A percentile compares a stretch with the other conserved stretches of the same genome.
These are phyloP conservation scores for Philereme transversata DNA, from an alignment of 2,888 invertebrate species.

Conservation along the genomic window DNA sequence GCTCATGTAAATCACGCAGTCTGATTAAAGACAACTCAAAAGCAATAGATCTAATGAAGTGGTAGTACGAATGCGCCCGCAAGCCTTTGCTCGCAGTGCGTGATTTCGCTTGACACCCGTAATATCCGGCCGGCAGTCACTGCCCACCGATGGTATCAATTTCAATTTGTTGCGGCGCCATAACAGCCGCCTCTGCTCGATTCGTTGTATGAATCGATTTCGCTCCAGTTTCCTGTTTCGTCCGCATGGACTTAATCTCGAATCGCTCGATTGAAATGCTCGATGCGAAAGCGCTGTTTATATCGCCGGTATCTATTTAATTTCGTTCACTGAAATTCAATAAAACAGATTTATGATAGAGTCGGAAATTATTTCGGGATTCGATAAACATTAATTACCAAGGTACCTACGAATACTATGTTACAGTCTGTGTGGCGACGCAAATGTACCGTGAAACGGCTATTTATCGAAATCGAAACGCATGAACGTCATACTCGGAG, in stretches of 20 bases:
- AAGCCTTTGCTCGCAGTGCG: conserved; percentile 58
- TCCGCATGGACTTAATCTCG: conserved; percentile 75
- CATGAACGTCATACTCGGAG: conserved; percentile 6
- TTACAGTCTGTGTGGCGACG: conserved; percentile 5
- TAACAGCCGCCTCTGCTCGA: conserved; percentile 73
- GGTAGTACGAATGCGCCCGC: conserved; percentile 49
- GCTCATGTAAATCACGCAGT: conserved; percentile 2
- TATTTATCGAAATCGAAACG: conserved; percentile 14
- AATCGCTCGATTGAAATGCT: conserved; percentile 68
- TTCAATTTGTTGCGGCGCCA: conserved; percentile 81
- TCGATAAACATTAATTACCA: conserved; percentile 37
- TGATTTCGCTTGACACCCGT: conserved; percentile 80
- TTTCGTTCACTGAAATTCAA: conserved; percentile 57
- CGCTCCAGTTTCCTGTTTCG: conserved; percentile 79
- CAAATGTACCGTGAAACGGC: conserved; percentile 18
- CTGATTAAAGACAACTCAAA: conserved; percentile 30
- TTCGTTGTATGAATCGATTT: conserved; percentile 78
- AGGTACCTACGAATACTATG: background rate
- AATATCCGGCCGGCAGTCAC: conserved; percentile 76
- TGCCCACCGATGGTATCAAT: conserved; percentile 82
- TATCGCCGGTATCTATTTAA: conserved; percentile 57
- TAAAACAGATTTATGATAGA: conserved; percentile 52
- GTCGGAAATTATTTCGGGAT: conserved; percentile 42
- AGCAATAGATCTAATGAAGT: conserved; percentile 52
- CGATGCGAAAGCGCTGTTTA: conserved; percentile 57